Evolutionary conservation across 2,888 invertebrate species (phyloP).

Genomic region (Dicycla oo): DNA sequence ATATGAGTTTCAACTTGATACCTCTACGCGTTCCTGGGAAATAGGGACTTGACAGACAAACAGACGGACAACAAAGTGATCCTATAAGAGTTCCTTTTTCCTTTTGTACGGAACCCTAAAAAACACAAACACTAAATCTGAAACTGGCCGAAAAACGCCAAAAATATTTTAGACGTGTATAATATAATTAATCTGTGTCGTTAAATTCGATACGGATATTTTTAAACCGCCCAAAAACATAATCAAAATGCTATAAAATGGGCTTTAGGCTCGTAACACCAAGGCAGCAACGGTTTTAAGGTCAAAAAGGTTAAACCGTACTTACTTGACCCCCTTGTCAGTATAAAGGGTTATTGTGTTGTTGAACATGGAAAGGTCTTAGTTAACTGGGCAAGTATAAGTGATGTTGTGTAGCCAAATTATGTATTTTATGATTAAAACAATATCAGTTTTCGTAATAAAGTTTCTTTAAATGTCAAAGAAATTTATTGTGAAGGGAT

Average conservation of each 20-base stretch:
- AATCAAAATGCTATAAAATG: constrained; percentile 67
- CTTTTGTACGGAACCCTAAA: too few species aligned
- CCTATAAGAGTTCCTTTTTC: too few species aligned
- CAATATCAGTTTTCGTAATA: constrained; percentile 60
- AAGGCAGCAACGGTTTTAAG: constrained; percentile 61
- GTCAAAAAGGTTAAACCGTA: constrained; percentile 64
- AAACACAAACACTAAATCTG: background rate
- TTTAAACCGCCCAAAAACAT: constrained; percentile 47
- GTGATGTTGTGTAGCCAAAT: constrained; percentile 50
- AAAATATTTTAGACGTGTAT: constrained; percentile 48
- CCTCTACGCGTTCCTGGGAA: too few species aligned
- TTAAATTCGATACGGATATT: constrained; percentile 65
- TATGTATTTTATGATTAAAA: constrained; percentile 63
- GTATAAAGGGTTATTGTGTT: constrained; percentile 32
- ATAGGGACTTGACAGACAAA: too few species aligned
- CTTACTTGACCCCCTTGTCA: constrained; percentile 26
- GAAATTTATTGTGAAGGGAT: constrained; percentile 39
- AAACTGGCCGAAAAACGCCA: constrained; percentile 15
- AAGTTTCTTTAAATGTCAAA: constrained; percentile 46
- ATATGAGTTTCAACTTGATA: too few species aligned
- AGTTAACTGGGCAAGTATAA: constrained; percentile 25
- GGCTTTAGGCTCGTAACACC: constrained; percentile 45
- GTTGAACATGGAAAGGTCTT: constrained; percentile 17
- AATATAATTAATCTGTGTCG: constrained; percentile 49
- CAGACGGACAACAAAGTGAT: too few species aligned